Percentiles rank a stretch among this genome's conserved stretches.
phyloP scores from a whole-genome alignment of 2,113 vertebrate species.

The Gymnocephalus cernua region DNA sequence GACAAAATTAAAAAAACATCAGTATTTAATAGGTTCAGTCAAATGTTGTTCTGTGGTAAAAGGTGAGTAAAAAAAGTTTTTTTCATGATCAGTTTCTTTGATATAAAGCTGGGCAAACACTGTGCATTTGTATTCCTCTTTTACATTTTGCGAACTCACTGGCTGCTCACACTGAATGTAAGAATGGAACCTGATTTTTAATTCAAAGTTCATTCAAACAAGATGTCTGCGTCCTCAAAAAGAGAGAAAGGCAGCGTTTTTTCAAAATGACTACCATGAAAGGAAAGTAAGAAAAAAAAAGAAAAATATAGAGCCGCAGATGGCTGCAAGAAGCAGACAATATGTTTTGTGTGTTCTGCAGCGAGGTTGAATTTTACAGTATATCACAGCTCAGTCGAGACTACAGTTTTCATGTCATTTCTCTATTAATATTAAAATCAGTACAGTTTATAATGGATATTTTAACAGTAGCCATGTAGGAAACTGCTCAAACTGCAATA shows the following conservation, averaged over 20 bases:
- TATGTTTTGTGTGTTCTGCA: not conserved
- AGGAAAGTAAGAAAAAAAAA: not conserved
- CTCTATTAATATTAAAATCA: not conserved
- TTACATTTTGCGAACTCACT: not conserved
- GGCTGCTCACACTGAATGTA: not conserved
- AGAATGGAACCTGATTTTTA: not conserved
- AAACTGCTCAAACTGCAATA: slow-evolving; percentile 6
- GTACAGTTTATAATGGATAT: not conserved
- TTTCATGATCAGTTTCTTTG: not conserved
- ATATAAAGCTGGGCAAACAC: not conserved
- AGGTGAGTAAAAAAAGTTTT: slow-evolving; percentile 1
- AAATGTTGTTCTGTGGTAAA: not conserved
- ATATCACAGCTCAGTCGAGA: not conserved
- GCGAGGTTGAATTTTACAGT: not conserved
- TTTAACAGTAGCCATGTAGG: not conserved
- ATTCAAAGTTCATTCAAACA: not conserved
- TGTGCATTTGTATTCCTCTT: not conserved
- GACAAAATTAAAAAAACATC: slow-evolving; percentile 44
- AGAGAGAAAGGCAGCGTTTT: not conserved
- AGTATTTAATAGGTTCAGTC: slow-evolving; percentile 52
- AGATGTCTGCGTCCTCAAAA: not conserved
- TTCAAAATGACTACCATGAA: not conserved
- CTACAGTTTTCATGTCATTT: not conserved
- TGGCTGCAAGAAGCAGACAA: slow-evolving; percentile 3
- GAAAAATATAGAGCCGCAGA: not conserved